A percentile compares a stretch with the other conserved stretches of the same genome.
Evolutionary conservation across 2,888 invertebrate genomes (phyloP).

Genomic region (Synergus gifuensis): DNA sequence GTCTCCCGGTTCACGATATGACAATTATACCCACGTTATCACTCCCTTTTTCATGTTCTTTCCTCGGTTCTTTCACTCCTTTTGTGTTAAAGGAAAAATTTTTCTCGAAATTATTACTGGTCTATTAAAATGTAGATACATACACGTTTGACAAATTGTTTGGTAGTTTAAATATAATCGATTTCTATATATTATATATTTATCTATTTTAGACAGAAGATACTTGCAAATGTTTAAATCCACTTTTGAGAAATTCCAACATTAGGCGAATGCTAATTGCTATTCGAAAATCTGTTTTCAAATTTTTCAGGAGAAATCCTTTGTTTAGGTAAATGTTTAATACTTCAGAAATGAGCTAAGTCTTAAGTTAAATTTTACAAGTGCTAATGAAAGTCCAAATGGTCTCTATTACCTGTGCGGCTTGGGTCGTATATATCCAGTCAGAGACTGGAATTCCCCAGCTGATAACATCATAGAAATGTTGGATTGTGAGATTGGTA

Average conservation of each 20-base stretch:
- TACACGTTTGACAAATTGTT: not conserved
- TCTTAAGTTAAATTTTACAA: not conserved
- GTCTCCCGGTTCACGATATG: slow-evolving; percentile 63
- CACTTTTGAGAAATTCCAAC: not conserved
- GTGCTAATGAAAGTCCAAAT: not conserved
- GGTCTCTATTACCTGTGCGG: not conserved
- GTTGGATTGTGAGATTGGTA: too few relatives aligned
- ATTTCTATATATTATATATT: too few relatives aligned
- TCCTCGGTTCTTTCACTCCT: not conserved
- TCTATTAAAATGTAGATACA: not conserved
- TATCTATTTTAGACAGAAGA: not conserved
- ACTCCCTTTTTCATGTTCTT: slow-evolving; percentile 48
- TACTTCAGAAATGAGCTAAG: not conserved
- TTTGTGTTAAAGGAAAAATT: not conserved
- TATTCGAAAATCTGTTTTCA: not conserved
- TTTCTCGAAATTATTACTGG: slow-evolving; percentile 20
- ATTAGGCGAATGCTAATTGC: not conserved
- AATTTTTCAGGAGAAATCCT: not conserved
- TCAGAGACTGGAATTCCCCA: not conserved
- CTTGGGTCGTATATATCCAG: not conserved
- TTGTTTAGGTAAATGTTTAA: not conserved
- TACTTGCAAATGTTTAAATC: too few relatives aligned
- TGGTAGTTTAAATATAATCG: not conserved
- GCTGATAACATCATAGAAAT: not conserved
- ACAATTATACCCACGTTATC: slow-evolving; percentile 70